These are phyloP conservation scores for Neoscelio sp. DNA, from an alignment of 2,888 invertebrate genomes.

Conservation along the genomic window DNA sequence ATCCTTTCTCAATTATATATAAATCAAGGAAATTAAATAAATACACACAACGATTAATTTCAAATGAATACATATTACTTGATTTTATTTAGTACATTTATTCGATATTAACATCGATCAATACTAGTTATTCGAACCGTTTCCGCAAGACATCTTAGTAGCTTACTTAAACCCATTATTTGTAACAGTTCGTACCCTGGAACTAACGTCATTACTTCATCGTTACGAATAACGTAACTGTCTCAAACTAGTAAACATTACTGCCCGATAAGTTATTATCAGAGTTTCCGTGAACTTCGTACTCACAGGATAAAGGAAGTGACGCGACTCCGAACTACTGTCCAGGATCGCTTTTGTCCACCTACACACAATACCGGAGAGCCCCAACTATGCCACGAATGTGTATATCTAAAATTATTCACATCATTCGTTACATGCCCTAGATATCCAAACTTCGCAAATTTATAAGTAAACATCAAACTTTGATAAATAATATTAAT, in stretches of 20 bases:
- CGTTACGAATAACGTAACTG: constrained; percentile 60
- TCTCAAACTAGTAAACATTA: constrained; percentile 59
- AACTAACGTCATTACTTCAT: constrained; percentile 58
- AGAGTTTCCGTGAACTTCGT: constrained; percentile 60
- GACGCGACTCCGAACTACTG: constrained; percentile 26
- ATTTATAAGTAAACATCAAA: constrained; percentile 18
- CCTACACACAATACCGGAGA: constrained; percentile 23
- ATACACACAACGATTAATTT: no score
- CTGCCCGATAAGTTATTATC: constrained; percentile 62
- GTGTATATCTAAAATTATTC: constrained; percentile 38
- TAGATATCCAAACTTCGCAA: constrained; percentile 4
- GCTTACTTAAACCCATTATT: constrained; percentile 57
- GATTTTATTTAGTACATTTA: constrained; percentile 35
- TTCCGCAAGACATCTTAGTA: constrained; percentile 27
- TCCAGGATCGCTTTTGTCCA: constrained; percentile 53
- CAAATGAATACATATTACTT: constrained; percentile 7
- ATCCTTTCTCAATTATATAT: no score
- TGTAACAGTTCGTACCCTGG: constrained; percentile 39
- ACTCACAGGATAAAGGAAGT: constrained; percentile 59
- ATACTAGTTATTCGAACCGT: not conserved
- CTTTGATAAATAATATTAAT: constrained; percentile 26
- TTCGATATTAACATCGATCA: constrained; percentile 34
- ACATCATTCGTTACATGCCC: constrained; percentile 22
- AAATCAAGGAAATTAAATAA: no score
- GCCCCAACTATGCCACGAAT: constrained; percentile 34